Conservation (phyloP, 1,140 invertebrate species). For the Aphaenogaster rudis region DNA sequence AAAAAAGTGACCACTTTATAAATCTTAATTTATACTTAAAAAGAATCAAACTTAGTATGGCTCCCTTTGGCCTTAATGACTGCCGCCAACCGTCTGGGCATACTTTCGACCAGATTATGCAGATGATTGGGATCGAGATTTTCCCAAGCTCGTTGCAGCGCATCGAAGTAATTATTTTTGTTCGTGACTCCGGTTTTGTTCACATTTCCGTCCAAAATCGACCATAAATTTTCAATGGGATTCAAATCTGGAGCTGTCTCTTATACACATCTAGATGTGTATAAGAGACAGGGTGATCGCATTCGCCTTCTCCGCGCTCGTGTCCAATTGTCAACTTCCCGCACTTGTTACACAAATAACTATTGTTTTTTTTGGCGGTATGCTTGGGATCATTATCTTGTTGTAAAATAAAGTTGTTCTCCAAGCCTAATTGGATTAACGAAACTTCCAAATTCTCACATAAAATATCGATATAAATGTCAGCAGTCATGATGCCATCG, state of each 20-base stretch:
- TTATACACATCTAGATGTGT: no score
- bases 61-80: conserved; percentile 22
- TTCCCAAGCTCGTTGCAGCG: conserved; percentile 12
- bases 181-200: conserved; percentile 17
- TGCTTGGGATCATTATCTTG: not conserved
- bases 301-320: no score
- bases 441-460: conserved; percentile 36
- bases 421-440: conserved; percentile 34
- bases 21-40: conserved; percentile 59
- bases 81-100: conserved; percentile 26
- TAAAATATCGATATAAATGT: conserved; percentile 26
- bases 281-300: no score
- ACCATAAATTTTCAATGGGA: conserved; percentile 26
- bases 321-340: no score
- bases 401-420: conserved; percentile 48
- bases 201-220: conserved; percentile 34
- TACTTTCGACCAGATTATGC: conserved; percentile 12
- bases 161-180: conserved; percentile 31
- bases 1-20: conserved; percentile 11
- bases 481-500: not conserved
- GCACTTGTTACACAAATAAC: no score
- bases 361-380: not conserved
- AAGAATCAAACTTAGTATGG: conserved; percentile 45
- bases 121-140: not conserved
- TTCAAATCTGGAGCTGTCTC: conserved; percentile 8